Percentiles rank a stretch among this genome's conserved stretches.
Conservation (phyloP, 2,888 invertebrate genomes). For the Synergus umbraculus region DNA sequence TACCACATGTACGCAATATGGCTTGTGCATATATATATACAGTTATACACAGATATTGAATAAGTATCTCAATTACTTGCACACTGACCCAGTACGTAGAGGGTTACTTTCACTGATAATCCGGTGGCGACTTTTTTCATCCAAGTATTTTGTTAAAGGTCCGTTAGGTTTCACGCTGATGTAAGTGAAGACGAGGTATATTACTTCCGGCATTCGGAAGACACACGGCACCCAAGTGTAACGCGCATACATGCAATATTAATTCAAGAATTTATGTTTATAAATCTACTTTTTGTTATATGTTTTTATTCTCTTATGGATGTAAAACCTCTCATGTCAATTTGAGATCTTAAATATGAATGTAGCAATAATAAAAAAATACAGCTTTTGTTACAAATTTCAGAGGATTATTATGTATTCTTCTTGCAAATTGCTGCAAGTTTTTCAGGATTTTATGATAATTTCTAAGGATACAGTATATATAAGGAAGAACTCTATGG, state of each 20-base stretch:
- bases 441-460: conserved; percentile 1
- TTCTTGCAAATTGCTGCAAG: neutral
- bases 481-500: neutral
- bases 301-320: neutral
- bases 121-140: conserved; percentile 49
- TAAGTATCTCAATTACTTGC: conserved; percentile 53
- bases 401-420: neutral
- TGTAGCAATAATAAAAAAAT: neutral
- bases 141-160: conserved; percentile 35
- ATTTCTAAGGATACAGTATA: neutral
- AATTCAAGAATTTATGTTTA: conserved; percentile 5
- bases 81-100: conserved; percentile 44
- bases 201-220: conserved; percentile 35
- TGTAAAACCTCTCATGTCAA: no score
- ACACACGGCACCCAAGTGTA: neutral
- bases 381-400: neutral
- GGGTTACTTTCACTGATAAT: conserved; percentile 55
- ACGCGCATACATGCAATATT: conserved; percentile 13
- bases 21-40: neutral
- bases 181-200: conserved; percentile 31
- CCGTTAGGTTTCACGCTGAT: conserved; percentile 39
- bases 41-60: conserved; percentile 41
- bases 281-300: neutral
- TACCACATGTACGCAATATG: neutral
- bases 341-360: neutral